Conservation (phyloP, 64 coral and sea anemone genomes). For the Stichodactyla helianthus region DNA sequence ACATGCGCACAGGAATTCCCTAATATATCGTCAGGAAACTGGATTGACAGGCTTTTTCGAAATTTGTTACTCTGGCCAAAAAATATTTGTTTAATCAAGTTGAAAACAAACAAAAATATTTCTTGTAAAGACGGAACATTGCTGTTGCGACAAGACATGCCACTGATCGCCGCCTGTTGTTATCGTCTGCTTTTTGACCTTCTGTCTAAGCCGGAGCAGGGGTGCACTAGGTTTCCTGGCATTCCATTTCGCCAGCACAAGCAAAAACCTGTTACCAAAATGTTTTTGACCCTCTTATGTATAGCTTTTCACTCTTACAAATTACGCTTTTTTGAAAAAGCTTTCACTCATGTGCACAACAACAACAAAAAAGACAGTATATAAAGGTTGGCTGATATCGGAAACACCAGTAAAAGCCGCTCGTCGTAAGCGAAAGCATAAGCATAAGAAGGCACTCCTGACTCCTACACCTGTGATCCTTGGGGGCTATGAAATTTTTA, state of each 20-base stretch:
- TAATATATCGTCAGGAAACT: background rate
- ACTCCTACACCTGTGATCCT: no score
- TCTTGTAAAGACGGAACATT: background rate
- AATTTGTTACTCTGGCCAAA: background rate
- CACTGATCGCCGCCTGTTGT: background rate
- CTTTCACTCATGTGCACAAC: no score
- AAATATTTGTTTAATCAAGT: background rate
- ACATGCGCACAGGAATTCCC: background rate
- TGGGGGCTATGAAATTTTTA: no score
- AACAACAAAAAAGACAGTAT: no score
- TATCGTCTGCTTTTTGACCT: background rate
- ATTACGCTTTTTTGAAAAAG: no score
- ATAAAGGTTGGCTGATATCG: no score
- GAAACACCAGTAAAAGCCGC: no score
- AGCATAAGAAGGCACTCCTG: no score
- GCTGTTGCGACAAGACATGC: background rate
- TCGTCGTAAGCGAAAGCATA: no score
- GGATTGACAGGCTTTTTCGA: background rate
- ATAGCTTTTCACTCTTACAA: background rate
- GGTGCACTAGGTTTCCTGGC: background rate
- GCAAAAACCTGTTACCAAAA: background rate
- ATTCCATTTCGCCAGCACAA: background rate
- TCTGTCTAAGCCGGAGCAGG: background rate
- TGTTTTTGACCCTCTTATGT: background rate
- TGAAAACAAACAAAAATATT: background rate